Evolutionary conservation across 2,888 invertebrate species (phyloP), one percentile per base, ranked within the genome.

Genomic region (Pyrocoelia pectoralis): DNA sequence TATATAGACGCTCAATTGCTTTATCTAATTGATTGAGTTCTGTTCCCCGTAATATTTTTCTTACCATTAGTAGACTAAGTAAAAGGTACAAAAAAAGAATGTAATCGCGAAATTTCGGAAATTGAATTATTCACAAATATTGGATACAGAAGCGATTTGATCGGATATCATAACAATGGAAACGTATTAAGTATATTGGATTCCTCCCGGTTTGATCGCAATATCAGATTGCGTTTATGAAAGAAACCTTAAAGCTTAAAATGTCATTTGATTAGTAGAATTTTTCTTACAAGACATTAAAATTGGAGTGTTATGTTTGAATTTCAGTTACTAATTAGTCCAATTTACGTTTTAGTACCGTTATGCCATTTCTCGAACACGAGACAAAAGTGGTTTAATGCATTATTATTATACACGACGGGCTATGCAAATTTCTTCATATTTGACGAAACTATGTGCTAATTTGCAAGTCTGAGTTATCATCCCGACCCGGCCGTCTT

Each of bases 161-260:
- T 55, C 41, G 58, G 58, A 51, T 49, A 50, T 59, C 46, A 54
- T 56, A 60, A 64, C 59, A 64, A 59, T 60, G 40, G 56, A 29
- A 50, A 49, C 56, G 56, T 55, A 64, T 60, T 59, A 64, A 59
- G 56, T 60, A 51, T 60, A 64, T 64, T 53, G 64, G 56, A 60
- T 60, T 52, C 56, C 59, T 64, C 60, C 60, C 59, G 60, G 59
- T 64, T 64, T 60, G 59, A 60, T 60, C 59, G 38, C 56, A 51
- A 56, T 64, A 53, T 51, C 64, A 59, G 64, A 64, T 64, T 64
- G 60, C 55, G 53, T 52, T 55, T 38, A 17, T 60, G 49, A 64
- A 60, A 60, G 60, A 64, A 59, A 52, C 19, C 14, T 43, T 53
- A 56, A 64, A n/a, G n/a, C n/a, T n/a, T n/a, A n/a, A 64, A 52